These are phyloP conservation scores for Aphodius sticticus DNA, from an alignment of 2,888 invertebrate genomes.

Conservation along the genomic window DNA sequence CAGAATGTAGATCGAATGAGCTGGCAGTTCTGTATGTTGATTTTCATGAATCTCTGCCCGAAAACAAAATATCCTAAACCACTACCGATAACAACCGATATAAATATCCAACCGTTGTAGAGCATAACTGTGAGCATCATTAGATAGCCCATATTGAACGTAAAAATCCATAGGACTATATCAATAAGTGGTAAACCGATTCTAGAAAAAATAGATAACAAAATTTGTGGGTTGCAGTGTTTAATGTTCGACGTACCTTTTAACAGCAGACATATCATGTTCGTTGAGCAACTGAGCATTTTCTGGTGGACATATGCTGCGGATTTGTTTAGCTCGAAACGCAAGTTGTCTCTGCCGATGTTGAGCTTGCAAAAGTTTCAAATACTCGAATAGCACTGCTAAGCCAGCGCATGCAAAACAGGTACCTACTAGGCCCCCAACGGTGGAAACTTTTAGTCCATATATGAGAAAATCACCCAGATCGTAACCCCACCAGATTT, in stretches of 20 bases:
- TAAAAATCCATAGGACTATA: constrained; percentile 53
- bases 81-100: constrained; percentile 72
- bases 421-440: constrained; percentile 65
- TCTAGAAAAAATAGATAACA: constrained; percentile 47
- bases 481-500: constrained; percentile 72
- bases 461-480: constrained; percentile 71
- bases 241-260: constrained; percentile 28
- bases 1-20: constrained; percentile 60
- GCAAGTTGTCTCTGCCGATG: constrained; percentile 57
- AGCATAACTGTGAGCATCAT: constrained; percentile 80
- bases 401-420: constrained; percentile 68
- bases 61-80: constrained; percentile 67
- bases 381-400: constrained; percentile 69
- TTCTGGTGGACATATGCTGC: constrained; percentile 57
- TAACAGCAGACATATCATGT: constrained; percentile 20
- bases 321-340: constrained; percentile 54
- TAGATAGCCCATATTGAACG: constrained; percentile 69
- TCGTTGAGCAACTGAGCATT: constrained; percentile 59
- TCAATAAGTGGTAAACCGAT: constrained; percentile 53
- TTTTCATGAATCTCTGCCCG: constrained; percentile 63
- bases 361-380: constrained; percentile 62
- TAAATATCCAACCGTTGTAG: constrained; percentile 73
- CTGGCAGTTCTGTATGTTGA: constrained; percentile 63
- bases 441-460: constrained; percentile 65
- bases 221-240: no score